These are phyloP conservation scores for Gastracanthus pulcherrimus DNA, from an alignment of 2,888 invertebrate species.

Conservation along the genomic window DNA sequence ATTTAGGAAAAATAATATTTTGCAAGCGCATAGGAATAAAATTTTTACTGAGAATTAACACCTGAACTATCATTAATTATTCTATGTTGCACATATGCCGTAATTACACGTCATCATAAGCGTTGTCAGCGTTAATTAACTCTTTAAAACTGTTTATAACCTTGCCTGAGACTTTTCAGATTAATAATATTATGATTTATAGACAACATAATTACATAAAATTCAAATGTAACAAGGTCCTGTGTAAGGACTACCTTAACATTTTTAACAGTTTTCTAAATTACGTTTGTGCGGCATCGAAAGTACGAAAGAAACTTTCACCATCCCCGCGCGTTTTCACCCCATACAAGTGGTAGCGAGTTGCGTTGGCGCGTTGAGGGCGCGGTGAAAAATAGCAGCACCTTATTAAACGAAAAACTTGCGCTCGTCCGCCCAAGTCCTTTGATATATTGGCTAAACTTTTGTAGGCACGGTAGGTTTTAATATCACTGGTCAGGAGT, in stretches of 20 bases:
- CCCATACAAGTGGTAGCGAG: background rate
- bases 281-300: background rate
- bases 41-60: no score
- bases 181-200: no score
- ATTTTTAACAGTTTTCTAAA: background rate
- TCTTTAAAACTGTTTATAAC: no score
- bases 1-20: background rate
- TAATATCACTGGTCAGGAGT: background rate
- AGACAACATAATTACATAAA: no score
- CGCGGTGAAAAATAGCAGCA: slow-evolving; percentile 72
- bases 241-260: background rate
- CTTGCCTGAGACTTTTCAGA: no score
- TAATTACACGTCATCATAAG: no score
- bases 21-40: background rate
- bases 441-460: slow-evolving; percentile 57
- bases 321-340: background rate
- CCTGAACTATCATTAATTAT: no score
- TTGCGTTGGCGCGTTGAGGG: slow-evolving; percentile 20
- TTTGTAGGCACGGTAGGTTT: background rate
- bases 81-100: no score
- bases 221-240: no score
- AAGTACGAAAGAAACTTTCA: background rate
- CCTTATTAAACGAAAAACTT: slow-evolving; percentile 76
- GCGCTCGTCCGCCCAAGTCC: slow-evolving; percentile 52
- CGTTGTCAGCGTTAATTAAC: no score